phyloP scores from a whole-genome alignment of 2,113 vertebrate genomes.

The Vireo altiloquus region DNA sequence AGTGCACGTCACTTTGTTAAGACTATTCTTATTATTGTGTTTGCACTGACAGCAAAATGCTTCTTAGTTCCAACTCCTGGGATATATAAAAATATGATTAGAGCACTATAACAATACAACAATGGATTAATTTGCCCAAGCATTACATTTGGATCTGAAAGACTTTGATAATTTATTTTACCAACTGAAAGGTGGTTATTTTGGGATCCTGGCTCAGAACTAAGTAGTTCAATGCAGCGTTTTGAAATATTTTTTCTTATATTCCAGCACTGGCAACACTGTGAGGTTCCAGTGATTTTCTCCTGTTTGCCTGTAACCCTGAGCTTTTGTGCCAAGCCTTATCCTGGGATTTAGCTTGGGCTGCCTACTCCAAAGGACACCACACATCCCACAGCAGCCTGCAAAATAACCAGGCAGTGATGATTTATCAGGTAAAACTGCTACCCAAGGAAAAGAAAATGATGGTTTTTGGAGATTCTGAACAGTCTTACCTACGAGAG shows the following conservation, averaged over 20 bases:
- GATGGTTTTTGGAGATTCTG: neutral
- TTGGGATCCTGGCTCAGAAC: constrained; percentile 38
- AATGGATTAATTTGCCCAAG: constrained; percentile 68
- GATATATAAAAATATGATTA: constrained; percentile 69
- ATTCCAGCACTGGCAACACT: neutral
- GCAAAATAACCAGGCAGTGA: neutral
- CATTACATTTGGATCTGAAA: constrained; percentile 42
- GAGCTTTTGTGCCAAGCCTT: neutral
- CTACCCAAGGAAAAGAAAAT: neutral
- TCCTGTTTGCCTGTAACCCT: neutral
- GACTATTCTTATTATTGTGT: constrained; percentile 70
- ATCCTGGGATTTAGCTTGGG: neutral
- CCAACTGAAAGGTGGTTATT: constrained; percentile 61
- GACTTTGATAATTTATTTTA: constrained; percentile 61
- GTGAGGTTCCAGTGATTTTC: neutral
- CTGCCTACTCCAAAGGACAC: neutral
- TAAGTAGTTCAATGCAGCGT: neutral
- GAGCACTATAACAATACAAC: constrained; percentile 67
- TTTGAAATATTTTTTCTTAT: neutral
- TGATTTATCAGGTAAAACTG: neutral
- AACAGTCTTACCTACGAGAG: neutral
- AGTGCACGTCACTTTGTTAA: constrained; percentile 69
- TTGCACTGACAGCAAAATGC: constrained; percentile 66
- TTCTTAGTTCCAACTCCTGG: constrained; percentile 66
- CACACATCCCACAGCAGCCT: neutral